Conservation (phyloP, 2,888 invertebrate genomes). For the Asteroscopus sphinx region DNA sequence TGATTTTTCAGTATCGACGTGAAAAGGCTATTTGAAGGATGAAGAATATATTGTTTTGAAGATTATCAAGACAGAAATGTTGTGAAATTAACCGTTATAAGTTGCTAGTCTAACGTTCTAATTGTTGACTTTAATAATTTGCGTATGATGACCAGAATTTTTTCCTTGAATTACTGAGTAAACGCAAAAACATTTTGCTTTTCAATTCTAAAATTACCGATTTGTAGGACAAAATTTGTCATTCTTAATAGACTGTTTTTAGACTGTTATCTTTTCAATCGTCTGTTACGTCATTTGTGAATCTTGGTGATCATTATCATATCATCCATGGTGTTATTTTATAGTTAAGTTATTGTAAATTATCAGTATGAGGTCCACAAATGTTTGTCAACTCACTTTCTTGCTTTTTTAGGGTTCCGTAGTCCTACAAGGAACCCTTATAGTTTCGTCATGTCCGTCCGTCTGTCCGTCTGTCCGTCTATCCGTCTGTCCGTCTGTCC, state of each 20-base stretch:
- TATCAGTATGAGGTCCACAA: conserved; percentile 50
- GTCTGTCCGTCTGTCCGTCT: no score
- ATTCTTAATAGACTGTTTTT: conserved; percentile 18
- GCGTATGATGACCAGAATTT: no score
- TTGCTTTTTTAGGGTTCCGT: no score
- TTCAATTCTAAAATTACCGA: conserved; percentile 2
- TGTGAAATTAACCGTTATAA: conserved; percentile 14
- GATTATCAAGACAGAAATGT: conserved; percentile 9
- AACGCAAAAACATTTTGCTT: no score
- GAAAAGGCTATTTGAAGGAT: conserved; percentile 13
- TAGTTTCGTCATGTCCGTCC: no score
- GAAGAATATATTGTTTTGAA: conserved; percentile 22
- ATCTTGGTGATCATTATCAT: conserved; percentile 21
- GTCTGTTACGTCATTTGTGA: conserved; percentile 17
- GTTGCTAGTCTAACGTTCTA: not conserved
- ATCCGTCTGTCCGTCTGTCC: no score
- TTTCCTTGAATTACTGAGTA: no score
- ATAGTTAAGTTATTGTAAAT: conserved; percentile 47
- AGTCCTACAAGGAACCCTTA: no score
- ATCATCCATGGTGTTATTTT: conserved; percentile 52
- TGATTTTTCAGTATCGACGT: conserved; percentile 34
- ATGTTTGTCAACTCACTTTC: conserved; percentile 46
- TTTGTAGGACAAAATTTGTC: conserved; percentile 23
- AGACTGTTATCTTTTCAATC: no score
- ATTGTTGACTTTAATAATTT: conserved; percentile 4